A percentile compares a stretch with the other conserved stretches of the same genome.
phyloP scores from a whole-genome alignment of 2,888 invertebrate species.

The Ernsta delagoae region DNA sequence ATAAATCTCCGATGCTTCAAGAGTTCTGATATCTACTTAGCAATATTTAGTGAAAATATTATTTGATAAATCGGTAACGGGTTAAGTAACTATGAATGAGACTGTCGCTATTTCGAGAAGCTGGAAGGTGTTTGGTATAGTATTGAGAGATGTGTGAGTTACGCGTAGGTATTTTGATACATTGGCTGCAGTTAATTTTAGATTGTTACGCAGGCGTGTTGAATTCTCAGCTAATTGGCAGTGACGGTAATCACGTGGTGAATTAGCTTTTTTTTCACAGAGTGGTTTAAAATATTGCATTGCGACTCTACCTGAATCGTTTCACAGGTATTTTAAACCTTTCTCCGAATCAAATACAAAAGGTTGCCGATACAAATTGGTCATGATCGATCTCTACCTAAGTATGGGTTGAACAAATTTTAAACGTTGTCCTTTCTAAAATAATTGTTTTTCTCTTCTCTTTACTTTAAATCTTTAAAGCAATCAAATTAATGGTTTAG shows the following conservation, averaged over 20 bases:
- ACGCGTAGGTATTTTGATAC: constrained; percentile 84
- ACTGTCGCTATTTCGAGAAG: constrained; percentile 78
- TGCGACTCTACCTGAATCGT: constrained; percentile 5
- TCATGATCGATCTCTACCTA: constrained; percentile 22
- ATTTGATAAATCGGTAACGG: constrained; percentile 42
- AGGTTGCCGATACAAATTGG: constrained; percentile 23
- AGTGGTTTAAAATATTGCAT: constrained; percentile 8
- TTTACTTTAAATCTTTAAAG: too few relatives aligned
- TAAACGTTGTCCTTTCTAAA: neutral
- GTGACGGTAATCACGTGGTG: constrained; percentile 73
- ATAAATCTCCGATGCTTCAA: neutral
- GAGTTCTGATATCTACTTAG: neutral
- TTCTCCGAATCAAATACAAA: constrained; percentile 15
- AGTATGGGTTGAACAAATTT: constrained; percentile 16
- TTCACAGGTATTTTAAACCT: neutral
- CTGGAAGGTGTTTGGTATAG: constrained; percentile 85
- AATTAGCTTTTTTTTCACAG: constrained; percentile 30
- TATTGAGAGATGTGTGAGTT: constrained; percentile 84
- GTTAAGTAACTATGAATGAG: constrained; percentile 74
- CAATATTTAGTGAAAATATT: neutral
- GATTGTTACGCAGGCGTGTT: constrained; percentile 84
- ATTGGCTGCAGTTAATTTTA: constrained; percentile 85
- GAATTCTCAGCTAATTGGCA: constrained; percentile 84
- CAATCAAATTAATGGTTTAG: too few relatives aligned
- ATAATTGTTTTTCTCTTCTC: neutral